Conservation (phyloP, 2,797 vertebrate species). For the Agapornis canus region DNA sequence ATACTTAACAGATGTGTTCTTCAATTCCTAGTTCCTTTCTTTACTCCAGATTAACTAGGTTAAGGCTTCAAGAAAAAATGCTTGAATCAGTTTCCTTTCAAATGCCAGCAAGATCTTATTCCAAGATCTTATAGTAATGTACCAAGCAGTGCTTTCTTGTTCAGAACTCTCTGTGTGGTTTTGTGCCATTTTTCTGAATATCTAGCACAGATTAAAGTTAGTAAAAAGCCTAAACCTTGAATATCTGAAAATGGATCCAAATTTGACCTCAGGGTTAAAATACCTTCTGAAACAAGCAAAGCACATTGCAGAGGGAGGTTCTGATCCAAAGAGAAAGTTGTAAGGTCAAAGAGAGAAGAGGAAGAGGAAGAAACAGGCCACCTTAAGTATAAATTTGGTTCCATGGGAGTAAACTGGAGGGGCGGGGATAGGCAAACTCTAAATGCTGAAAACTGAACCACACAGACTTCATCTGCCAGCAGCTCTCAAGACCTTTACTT, state of each 20-base stretch:
- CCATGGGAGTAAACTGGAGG: neutral
- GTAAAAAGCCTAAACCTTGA: neutral
- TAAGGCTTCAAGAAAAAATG: neutral
- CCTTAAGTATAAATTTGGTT: neutral
- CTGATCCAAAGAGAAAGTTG: neutral
- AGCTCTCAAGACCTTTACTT: neutral
- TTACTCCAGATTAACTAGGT: neutral
- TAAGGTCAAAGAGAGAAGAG: neutral
- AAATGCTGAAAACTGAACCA: neutral
- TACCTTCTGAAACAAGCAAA: neutral
- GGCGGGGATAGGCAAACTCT: neutral
- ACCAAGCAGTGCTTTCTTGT: neutral
- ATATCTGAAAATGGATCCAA: neutral
- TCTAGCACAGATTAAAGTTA: neutral
- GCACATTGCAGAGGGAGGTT: neutral
- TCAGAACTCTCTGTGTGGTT: neutral
- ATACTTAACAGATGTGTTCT: neutral
- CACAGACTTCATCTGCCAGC: neutral
- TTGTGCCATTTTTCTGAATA: neutral
- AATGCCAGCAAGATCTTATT: neutral
- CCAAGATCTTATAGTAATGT: neutral
- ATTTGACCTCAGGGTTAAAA: neutral
- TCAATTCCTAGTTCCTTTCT: neutral
- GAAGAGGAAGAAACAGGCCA: neutral
- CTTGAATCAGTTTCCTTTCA: neutral